phyloP scores from a whole-genome alignment of 1,140 invertebrate species.

The Patella vulgata region DNA sequence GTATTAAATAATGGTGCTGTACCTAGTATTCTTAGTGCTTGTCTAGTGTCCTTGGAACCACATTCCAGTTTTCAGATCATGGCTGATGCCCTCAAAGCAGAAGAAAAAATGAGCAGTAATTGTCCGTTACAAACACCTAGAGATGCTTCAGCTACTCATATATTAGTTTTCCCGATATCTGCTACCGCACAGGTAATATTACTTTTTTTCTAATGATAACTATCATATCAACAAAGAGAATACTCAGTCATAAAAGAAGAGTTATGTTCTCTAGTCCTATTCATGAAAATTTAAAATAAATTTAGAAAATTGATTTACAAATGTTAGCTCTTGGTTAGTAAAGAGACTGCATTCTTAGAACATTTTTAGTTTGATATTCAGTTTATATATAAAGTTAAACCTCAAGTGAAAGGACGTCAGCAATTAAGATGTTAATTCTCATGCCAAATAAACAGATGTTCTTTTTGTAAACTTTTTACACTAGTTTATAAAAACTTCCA shows the following conservation, averaged over 20 bases:
- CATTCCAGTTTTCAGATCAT: slow-evolving; percentile 93
- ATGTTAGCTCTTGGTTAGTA: too few relatives aligned
- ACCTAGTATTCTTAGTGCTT: slow-evolving; percentile 94
- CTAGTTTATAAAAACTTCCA: too few relatives aligned
- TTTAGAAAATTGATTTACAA: too few relatives aligned
- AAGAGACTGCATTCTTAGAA: too few relatives aligned
- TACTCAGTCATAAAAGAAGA: not conserved
- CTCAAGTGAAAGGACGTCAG: too few relatives aligned
- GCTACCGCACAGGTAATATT: slow-evolving; percentile 87
- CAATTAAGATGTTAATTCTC: too few relatives aligned
- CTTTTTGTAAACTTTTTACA: too few relatives aligned
- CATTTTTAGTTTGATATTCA: too few relatives aligned
- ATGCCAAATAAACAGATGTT: too few relatives aligned
- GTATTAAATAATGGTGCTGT: slow-evolving; percentile 68
- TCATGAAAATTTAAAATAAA: too few relatives aligned
- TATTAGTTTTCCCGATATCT: slow-evolving; percentile 98
- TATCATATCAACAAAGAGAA: not conserved
- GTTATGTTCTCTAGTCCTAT: not conserved
- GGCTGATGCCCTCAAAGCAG: slow-evolving; percentile 77
- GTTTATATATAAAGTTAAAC: too few relatives aligned
- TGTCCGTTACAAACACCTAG: slow-evolving; percentile 61
- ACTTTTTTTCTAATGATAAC: not conserved
- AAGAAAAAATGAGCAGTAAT: slow-evolving; percentile 62
- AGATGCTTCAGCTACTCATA: slow-evolving; percentile 96
- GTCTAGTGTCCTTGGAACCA: slow-evolving; percentile 95